Evolutionary conservation across 2,797 vertebrate genomes (phyloP).

Genomic region (Eidolon dupreanum): DNA sequence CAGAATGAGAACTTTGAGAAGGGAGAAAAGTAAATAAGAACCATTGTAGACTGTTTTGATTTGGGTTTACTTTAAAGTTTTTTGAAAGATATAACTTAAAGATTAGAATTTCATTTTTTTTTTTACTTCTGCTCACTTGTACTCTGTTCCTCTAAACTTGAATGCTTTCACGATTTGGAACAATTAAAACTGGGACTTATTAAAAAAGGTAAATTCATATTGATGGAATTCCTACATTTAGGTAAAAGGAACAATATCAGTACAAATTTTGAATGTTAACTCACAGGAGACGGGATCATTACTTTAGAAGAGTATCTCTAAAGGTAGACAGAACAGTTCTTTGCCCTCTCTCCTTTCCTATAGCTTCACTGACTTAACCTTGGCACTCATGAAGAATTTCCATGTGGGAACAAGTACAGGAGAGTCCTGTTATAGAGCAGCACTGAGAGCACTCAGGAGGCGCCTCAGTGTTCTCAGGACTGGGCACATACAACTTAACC

Average conservation of each 20-base stretch:
- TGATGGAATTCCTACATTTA: constrained; percentile 1
- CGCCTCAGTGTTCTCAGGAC: not conserved
- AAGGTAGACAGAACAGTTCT: not conserved
- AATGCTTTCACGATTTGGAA: not conserved
- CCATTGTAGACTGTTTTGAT: not conserved
- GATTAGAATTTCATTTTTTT: not conserved
- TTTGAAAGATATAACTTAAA: not conserved
- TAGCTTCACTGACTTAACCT: not conserved
- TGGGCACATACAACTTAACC: not conserved
- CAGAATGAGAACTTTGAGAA: not conserved
- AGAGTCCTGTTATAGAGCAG: not conserved
- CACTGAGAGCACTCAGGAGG: not conserved
- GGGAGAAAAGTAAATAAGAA: not conserved
- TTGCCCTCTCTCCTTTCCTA: not conserved
- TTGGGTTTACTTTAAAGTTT: not conserved
- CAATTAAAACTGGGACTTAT: not conserved
- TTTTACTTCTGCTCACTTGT: not conserved
- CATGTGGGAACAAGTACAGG: not conserved
- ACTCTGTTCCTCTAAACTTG: not conserved
- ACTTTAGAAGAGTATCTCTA: not conserved
- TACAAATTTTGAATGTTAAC: not conserved
- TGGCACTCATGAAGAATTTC: not conserved
- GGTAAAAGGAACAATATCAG: not conserved
- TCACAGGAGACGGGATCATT: not conserved
- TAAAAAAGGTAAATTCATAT: not conserved